Conservation (phyloP, 1,140 invertebrate genomes). For the Cherax quadricarinatus region DNA sequence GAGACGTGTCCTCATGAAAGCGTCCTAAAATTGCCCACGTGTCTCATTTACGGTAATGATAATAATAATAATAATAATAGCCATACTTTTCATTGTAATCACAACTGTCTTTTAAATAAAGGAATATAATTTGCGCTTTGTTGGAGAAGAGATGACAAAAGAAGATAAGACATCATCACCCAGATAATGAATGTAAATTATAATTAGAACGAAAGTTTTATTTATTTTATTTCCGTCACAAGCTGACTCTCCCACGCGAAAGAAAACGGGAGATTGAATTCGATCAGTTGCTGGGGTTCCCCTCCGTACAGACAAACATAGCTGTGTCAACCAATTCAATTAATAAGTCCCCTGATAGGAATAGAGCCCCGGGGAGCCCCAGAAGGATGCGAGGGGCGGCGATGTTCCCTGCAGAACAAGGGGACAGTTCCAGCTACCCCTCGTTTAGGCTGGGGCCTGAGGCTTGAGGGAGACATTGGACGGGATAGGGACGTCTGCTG, state of each 20-base stretch:
- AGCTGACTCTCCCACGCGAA: not conserved
- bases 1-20: too few species aligned
- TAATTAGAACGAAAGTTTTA: too few species aligned
- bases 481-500: not conserved
- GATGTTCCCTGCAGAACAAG: conserved; percentile 1
- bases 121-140: too few species aligned
- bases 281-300: not conserved
- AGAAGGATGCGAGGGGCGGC: not conserved
- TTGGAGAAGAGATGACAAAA: too few species aligned
- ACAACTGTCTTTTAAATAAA: too few species aligned
- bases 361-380: conserved; percentile 28
- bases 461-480: not conserved
- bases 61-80: too few species aligned
- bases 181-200: too few species aligned
- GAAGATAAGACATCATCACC: too few species aligned
- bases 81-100: too few species aligned
- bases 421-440: conserved; percentile 1
- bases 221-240: too few species aligned
- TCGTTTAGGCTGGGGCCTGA: not conserved
- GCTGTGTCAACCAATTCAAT: conserved; percentile 58
- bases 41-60: too few species aligned
- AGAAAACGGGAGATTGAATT: not conserved
- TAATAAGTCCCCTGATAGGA: conserved; percentile 48
- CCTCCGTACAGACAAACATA: conserved; percentile 31
- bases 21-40: too few species aligned